Conservation (phyloP, 2,113 vertebrate genomes). For the Motacilla alba region DNA sequence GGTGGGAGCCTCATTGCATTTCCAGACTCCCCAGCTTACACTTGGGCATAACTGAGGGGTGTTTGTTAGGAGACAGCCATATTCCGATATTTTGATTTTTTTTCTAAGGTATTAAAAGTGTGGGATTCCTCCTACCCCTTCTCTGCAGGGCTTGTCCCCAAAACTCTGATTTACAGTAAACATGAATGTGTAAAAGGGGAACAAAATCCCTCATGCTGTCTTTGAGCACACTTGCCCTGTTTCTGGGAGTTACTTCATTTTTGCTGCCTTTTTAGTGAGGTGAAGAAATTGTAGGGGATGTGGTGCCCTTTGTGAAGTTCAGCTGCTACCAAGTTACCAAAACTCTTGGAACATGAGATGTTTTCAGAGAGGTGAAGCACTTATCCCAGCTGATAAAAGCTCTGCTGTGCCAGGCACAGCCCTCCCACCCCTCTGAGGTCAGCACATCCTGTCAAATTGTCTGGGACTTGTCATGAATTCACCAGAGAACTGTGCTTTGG, state of each 20-base stretch:
- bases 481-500: not conserved
- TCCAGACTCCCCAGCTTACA: not conserved
- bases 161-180: not conserved
- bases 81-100: accelerated
- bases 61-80: not conserved
- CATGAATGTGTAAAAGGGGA: not conserved
- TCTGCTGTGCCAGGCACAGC: not conserved
- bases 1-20: not conserved
- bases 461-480: not conserved
- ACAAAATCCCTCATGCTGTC: accelerated
- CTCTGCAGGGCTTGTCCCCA: not conserved
- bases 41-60: not conserved
- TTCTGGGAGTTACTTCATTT: not conserved
- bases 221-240: not conserved
- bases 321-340: not conserved
- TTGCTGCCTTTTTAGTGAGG: not conserved
- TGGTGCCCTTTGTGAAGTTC: not conserved
- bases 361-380: not conserved
- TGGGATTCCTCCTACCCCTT: accelerated
- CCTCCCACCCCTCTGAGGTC: not conserved
- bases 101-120: not conserved
- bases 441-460: not conserved
- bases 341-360: not conserved
- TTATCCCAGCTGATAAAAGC: not conserved
- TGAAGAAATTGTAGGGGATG: not conserved